Percentiles rank a stretch among this genome's conserved stretches.
phyloP scores from a whole-genome alignment of 2,113 vertebrate species.

The Elanus axillaris region DNA sequence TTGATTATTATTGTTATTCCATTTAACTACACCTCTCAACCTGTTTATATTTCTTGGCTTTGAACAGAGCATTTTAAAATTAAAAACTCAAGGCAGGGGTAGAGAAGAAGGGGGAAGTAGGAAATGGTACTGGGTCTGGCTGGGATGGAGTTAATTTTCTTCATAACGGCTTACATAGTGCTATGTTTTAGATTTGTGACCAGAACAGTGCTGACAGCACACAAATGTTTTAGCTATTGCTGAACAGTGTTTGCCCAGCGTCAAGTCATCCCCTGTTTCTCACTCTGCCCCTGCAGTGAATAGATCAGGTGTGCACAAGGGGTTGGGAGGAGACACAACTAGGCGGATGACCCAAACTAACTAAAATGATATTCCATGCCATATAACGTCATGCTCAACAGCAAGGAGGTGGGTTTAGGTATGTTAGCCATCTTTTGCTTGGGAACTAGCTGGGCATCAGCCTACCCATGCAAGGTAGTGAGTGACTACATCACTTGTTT shows the following conservation, averaged over 20 bases:
- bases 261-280: not conserved
- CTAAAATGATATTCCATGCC: not conserved
- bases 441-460: not conserved
- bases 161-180: not conserved
- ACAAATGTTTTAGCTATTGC: not conserved
- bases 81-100: not conserved
- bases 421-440: not conserved
- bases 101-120: not conserved
- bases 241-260: not conserved
- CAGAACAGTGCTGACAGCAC: not conserved
- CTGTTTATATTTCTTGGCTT: constrained; percentile 8
- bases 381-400: not conserved
- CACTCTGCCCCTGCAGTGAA: not conserved
- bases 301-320: not conserved
- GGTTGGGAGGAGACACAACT: not conserved
- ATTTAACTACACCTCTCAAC: constrained; percentile 20
- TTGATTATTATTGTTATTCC: constrained; percentile 22
- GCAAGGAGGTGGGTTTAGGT: not conserved
- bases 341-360: not conserved
- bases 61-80: not conserved
- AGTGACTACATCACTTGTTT: not conserved
- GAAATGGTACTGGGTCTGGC: not conserved
- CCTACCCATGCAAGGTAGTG: not conserved
- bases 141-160: not conserved
- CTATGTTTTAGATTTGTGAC: not conserved